These are phyloP conservation scores for Acestrorhynchus altus DNA, from an alignment of 2,797 vertebrate species.

Conservation along the genomic window DNA sequence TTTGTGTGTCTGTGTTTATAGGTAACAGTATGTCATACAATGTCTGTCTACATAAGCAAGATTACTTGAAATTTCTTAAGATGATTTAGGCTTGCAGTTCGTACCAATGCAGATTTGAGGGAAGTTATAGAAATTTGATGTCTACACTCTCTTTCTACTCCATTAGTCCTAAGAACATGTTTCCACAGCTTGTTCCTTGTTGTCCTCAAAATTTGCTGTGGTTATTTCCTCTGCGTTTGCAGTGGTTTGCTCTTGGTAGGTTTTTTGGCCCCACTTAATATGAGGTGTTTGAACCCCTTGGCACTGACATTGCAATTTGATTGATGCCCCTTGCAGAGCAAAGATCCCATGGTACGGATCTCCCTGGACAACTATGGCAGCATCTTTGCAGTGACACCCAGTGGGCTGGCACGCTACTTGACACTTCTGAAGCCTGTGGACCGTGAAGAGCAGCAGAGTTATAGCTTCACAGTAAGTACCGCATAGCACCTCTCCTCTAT, in stretches of 20 bases:
- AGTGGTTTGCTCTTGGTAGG: slow-evolving; percentile 4
- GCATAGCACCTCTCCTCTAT: background rate
- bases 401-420: slow-evolving; percentile 89
- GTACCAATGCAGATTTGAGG: too few species aligned
- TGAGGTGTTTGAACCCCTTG: slow-evolving; percentile 15
- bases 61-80: too few species aligned
- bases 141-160: background rate
- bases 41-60: too few species aligned
- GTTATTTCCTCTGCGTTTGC: background rate
- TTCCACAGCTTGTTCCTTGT: too few species aligned
- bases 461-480: slow-evolving; percentile 87
- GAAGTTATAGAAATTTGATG: background rate
- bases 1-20: too few species aligned
- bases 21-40: too few species aligned
- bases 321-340: slow-evolving; percentile 79
- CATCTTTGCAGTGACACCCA: slow-evolving; percentile 85
- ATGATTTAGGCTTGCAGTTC: too few species aligned
- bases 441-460: slow-evolving; percentile 90
- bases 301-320: slow-evolving; percentile 43
- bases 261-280: slow-evolving; percentile 1
- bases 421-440: slow-evolving; percentile 91
- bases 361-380: slow-evolving; percentile 85
- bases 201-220: background rate
- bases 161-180: background rate
- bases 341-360: slow-evolving; percentile 89